phyloP scores from a whole-genome alignment of 2,888 invertebrate species.

The Eupithecia pulchellata region DNA sequence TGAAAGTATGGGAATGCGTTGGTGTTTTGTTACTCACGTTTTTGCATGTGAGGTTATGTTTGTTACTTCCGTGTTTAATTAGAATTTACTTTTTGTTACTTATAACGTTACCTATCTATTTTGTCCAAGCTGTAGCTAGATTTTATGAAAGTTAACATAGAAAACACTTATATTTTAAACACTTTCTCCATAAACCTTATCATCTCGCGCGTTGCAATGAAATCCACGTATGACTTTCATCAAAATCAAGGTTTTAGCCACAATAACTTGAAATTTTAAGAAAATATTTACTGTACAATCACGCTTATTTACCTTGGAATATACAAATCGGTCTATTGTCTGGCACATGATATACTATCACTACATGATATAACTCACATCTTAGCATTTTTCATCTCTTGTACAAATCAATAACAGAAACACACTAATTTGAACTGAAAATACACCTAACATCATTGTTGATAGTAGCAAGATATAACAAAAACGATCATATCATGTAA shows the following conservation, averaged over 20 bases:
- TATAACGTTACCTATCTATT: not conserved
- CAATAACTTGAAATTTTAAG: slow-evolving; percentile 19
- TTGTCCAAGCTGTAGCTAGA: not conserved
- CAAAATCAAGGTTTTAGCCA: slow-evolving; percentile 25
- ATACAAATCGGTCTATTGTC: not conserved
- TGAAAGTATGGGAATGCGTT: slow-evolving; percentile 26
- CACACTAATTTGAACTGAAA: not conserved
- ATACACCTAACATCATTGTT: not conserved
- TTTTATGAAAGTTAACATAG: not conserved
- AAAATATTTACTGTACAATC: slow-evolving; percentile 29
- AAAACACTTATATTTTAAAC: not conserved
- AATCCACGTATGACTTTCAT: slow-evolving; percentile 2
- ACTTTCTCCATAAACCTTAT: slow-evolving; percentile 12
- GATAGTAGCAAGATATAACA: not conserved
- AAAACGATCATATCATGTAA: not conserved
- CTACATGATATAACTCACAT: too few species aligned
- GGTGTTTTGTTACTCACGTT: slow-evolving; percentile 31
- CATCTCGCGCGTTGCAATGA: not conserved
- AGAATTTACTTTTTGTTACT: not conserved
- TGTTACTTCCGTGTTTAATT: slow-evolving; percentile 15
- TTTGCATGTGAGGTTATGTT: slow-evolving; percentile 31
- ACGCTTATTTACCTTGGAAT: slow-evolving; percentile 25
- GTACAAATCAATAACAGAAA: not conserved
- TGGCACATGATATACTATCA: not conserved
- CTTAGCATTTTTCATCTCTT: not conserved